Evolutionary conservation across 2,113 vertebrate species (phyloP), one percentile per base, ranked within the genome.

Genomic region (Gobius niger): DNA sequence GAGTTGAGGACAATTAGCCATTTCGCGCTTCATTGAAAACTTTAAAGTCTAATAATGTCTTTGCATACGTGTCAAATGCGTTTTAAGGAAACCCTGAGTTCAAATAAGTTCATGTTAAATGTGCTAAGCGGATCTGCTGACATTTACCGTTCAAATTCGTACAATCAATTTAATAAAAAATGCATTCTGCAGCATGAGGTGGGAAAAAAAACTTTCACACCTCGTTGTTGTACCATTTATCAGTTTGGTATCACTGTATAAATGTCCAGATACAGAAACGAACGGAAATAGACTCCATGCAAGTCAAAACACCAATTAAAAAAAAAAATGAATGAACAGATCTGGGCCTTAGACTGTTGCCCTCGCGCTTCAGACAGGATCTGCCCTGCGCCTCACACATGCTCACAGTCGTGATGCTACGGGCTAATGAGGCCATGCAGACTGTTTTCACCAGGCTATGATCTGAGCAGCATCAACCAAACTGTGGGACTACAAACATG

Each of bases 11-110:
- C 90, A 92, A 92, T 93, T 94, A 93, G 85, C 82, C 86, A 90
- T 91, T 93, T 93, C 88, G 87, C 89, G 91, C 91, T 88, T 87
- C 82, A 84, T 51, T 91, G 88, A 84, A 77, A 91, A 88, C 84
- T 85, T 89, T 81, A 65, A 86, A 89, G 82, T 92, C 80, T 16
- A 72, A 69, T 91, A 86, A 91, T 89, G 83, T 72, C 82, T 90
- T 88, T 85, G 78, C 61, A 47, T 72, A 73, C 77, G 64, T 76
- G 80, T 87, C 88, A 82, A 76, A 82, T 86, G 87, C 73, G 77
- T 56, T 85, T 89, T 77, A 47, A 67, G 56, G 75, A 63, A 68
- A 72, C 62, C 63, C 3, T 69, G 56, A 72, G 80, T 79, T 79
- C 75, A 42, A 70, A 70, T 46, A 77, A 61, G 61, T 78, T 72